These are phyloP conservation scores for Pogoniulus pusillus DNA, from an alignment of 2,797 vertebrate genomes.

Conservation along the genomic window DNA sequence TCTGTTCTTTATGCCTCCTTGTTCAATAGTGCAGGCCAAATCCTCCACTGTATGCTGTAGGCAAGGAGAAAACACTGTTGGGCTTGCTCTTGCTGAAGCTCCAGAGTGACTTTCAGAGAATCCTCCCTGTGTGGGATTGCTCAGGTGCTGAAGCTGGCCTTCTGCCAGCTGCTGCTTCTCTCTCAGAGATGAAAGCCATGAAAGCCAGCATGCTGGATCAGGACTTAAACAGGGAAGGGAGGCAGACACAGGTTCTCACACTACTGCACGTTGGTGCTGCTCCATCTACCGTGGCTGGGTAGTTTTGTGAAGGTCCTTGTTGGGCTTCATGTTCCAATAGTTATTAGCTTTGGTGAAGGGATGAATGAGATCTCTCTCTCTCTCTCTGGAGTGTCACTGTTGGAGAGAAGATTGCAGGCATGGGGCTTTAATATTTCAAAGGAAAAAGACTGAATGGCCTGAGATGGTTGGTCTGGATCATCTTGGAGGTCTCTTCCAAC, in stretches of 20 bases:
- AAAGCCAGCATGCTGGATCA: fast-evolving
- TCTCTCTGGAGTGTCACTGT: too few relatives aligned
- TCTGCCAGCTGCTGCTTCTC: neutral
- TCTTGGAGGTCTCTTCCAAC: too few relatives aligned
- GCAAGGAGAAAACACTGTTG: fast-evolving
- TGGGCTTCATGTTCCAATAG: neutral
- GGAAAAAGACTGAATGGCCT: neutral
- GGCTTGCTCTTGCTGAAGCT: fast-evolving
- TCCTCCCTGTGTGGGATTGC: neutral
- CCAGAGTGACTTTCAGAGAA: neutral
- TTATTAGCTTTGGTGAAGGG: neutral
- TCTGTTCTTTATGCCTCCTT: neutral
- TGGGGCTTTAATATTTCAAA: neutral
- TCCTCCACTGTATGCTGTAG: fast-evolving
- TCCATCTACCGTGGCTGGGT: fast-evolving
- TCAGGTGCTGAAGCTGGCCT: neutral
- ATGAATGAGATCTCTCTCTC: neutral
- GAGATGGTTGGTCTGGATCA: too few relatives aligned
- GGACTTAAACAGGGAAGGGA: neutral
- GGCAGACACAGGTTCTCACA: neutral
- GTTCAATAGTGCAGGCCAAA: neutral
- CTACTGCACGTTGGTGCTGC: fast-evolving
- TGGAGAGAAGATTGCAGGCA: neutral
- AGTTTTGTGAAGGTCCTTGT: neutral
- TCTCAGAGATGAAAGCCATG: neutral